Percentiles rank a stretch among this genome's conserved stretches.
Evolutionary conservation across 2,113 vertebrate genomes (phyloP).

Genomic region (Petrocephalus microphthalmus): DNA sequence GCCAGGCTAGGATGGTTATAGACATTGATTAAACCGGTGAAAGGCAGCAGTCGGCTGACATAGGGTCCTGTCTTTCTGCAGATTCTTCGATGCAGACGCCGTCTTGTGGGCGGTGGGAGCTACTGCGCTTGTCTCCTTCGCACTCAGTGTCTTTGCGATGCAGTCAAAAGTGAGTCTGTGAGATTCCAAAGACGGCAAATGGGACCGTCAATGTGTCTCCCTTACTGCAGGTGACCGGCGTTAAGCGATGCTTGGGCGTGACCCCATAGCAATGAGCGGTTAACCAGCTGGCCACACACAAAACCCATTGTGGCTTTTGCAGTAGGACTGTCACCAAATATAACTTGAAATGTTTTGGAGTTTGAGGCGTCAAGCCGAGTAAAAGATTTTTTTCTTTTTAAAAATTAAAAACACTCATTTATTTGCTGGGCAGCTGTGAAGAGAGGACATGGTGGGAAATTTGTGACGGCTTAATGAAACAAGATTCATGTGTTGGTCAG

Average conservation of each 20-base stretch:
- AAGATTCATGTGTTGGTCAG: background rate
- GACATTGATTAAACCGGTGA: background rate
- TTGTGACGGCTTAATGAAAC: background rate
- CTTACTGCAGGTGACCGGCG: background rate
- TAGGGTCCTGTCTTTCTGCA: slow-evolving; percentile 22
- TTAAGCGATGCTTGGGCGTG: background rate
- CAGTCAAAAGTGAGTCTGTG: slow-evolving; percentile 66
- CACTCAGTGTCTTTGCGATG: slow-evolving; percentile 65
- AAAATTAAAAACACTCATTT: background rate
- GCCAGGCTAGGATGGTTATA: background rate
- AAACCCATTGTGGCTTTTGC: background rate
- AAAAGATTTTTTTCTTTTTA: background rate
- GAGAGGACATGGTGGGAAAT: background rate
- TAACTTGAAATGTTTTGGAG: background rate
- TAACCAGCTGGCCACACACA: background rate
- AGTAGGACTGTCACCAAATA: background rate
- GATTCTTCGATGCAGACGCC: slow-evolving; percentile 56
- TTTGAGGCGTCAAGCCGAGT: background rate
- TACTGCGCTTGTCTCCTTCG: slow-evolving; percentile 59
- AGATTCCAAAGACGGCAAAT: background rate
- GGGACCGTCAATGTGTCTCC: background rate
- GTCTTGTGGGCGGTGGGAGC: slow-evolving; percentile 66
- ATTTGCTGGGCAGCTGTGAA: background rate
- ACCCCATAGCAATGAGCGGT: background rate
- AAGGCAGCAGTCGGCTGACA: background rate